Evolutionary conservation across 2,888 invertebrate species (phyloP), one percentile per base, ranked within the genome.

Genomic region (Trachelus tabidus): DNA sequence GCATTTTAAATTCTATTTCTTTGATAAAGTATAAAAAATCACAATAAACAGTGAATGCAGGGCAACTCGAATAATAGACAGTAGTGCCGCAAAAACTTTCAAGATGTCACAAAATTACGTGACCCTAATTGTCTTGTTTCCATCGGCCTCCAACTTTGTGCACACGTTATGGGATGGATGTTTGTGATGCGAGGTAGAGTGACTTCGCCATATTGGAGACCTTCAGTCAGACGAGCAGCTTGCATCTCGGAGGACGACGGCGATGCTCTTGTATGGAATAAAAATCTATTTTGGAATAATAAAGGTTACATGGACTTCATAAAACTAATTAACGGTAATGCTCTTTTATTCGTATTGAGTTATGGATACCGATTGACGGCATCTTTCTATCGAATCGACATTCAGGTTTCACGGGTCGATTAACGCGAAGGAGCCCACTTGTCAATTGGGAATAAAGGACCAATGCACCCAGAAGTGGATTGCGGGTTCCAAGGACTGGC

Each of bases 221-320:
- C 35, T 35, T 12, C 35, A 12, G 12, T 35, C 35, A 12, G 35
- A 35, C 76, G 11, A 75, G 69, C n/a, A n/a, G 75, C 69, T 3
- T 87, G 87, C 71, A 56, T 83, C 1, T 84, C 86, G 11, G 82
- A 86, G 9, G 82, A 86, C 12, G 81, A 85, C 11, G 81, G 76
- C 1, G 74, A 80, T 4, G 83, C 83, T 30, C 76, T 87, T 34
- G 77, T 80, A 30, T 87, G 87, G 87, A 87, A 87, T 73, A 35
- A 31, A n/a, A 80, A 85, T 73, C 69, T 83, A 33, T 34, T 73
- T n/a, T 79, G 77, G 79, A 2, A 3, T 4, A 34, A 79, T 35
- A 3, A 1, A 0, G 3, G 4, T 4, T 69, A 4, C 1, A n/a
- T 31, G 33, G 12, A 4, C 1, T 3, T 2, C 3, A 23, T 11